phyloP scores from a whole-genome alignment of 2,888 invertebrate species.

The Ormyrus pomaceus region DNA sequence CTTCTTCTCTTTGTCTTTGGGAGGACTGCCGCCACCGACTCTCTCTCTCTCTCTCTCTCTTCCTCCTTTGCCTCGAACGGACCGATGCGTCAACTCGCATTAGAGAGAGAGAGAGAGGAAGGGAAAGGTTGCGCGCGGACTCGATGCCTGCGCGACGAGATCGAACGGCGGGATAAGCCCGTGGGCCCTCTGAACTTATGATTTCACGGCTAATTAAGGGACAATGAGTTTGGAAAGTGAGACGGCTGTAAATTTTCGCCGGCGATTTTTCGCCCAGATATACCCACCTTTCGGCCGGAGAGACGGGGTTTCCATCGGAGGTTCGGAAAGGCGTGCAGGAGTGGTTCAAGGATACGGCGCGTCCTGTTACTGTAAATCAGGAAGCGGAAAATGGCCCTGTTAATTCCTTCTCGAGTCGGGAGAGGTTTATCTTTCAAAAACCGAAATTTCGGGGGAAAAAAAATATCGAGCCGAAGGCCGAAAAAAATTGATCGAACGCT shows the following conservation, averaged over 20 bases:
- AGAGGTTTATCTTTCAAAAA: not conserved
- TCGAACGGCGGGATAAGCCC: too few species aligned
- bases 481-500: not conserved
- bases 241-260: slow-evolving; percentile 30
- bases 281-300: too few species aligned
- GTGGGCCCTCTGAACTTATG: slow-evolving; percentile 25
- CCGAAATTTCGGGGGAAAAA: not conserved
- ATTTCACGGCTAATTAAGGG: slow-evolving; percentile 55
- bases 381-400: not conserved
- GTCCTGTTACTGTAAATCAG: not conserved
- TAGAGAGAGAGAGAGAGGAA: not conserved
- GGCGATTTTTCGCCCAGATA: not conserved
- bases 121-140: too few species aligned
- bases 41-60: slow-evolving; percentile 9
- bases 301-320: not conserved
- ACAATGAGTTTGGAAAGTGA: slow-evolving; percentile 29
- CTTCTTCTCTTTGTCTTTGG: slow-evolving; percentile 67
- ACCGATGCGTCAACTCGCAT: slow-evolving; percentile 15
- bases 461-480: not conserved
- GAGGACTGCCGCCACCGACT: slow-evolving; percentile 59
- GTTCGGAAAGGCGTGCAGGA: not conserved
- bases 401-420: not conserved
- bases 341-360: not conserved
- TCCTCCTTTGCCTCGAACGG: slow-evolving; percentile 1
- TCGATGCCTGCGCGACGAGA: too few species aligned